phyloP scores from a whole-genome alignment of 2,888 invertebrate genomes.

The Lithophane leautieri region DNA sequence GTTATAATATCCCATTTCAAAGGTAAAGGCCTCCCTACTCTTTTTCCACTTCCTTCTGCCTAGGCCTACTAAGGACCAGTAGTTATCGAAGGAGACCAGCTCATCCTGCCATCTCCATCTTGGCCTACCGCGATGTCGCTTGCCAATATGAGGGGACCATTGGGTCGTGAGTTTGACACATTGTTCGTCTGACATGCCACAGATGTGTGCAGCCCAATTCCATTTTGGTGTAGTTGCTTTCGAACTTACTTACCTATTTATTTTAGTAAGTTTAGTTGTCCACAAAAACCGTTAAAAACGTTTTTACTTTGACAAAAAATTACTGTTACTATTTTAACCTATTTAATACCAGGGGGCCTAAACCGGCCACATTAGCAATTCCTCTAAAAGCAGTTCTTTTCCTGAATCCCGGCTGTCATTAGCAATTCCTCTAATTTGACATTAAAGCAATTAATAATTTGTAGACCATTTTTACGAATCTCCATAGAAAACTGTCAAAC shows the following conservation, averaged over 20 bases:
- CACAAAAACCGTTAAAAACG: neutral
- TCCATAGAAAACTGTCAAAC: too few relatives aligned
- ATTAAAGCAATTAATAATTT: too few relatives aligned
- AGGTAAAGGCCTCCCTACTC: neutral
- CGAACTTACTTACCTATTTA: neutral
- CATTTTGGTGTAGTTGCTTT: neutral
- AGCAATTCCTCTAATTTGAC: too few relatives aligned
- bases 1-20: neutral
- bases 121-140: neutral
- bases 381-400: too few relatives aligned
- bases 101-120: neutral
- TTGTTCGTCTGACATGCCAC: neutral
- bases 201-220: neutral
- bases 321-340: neutral
- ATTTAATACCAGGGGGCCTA: neutral
- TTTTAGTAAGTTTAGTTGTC: too few relatives aligned
- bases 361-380: too few relatives aligned
- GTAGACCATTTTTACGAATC: too few relatives aligned
- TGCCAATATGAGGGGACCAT: neutral
- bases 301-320: neutral
- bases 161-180: neutral
- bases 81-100: neutral
- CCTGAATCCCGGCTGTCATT: too few relatives aligned
- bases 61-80: neutral
- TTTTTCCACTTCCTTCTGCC: neutral